phyloP scores from a whole-genome alignment of 2,888 invertebrate species.

The Orchesellides sinensis region DNA sequence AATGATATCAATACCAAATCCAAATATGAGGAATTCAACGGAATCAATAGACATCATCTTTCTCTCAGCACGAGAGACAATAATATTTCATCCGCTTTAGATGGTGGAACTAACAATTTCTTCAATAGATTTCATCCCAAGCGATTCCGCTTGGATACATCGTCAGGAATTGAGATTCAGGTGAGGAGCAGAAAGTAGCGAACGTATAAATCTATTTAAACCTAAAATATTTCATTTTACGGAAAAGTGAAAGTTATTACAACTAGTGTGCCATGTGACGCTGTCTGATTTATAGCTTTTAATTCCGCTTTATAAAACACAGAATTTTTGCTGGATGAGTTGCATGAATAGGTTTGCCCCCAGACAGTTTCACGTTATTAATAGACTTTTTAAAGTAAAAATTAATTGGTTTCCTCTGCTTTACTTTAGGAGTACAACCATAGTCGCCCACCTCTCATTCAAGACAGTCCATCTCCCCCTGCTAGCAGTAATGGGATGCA shows the following conservation, averaged over 20 bases:
- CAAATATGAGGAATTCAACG: slow-evolving; percentile 42
- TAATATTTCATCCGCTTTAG: neutral
- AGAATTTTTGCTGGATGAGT: neutral
- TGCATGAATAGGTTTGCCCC: neutral
- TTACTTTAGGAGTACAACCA: slow-evolving; percentile 60
- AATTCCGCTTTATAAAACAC: neutral
- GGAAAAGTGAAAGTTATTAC: neutral
- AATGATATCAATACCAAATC: slow-evolving; percentile 56
- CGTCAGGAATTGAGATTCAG: slow-evolving; percentile 62
- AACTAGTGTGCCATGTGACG: too few species aligned
- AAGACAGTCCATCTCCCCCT: slow-evolving; percentile 27
- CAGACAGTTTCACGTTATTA: neutral
- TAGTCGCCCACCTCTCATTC: slow-evolving; percentile 42
- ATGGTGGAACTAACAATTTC: slow-evolving; percentile 16
- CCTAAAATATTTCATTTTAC: neutral
- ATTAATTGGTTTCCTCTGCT: slow-evolving; percentile 28
- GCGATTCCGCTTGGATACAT: slow-evolving; percentile 39
- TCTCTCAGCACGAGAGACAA: neutral
- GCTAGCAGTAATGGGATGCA: slow-evolving; percentile 56
- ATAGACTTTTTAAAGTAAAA: slow-evolving; percentile 30
- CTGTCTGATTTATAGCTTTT: slow-evolving; percentile 25
- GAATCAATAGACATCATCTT: slow-evolving; percentile 16
- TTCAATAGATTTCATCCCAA: slow-evolving; percentile 44
- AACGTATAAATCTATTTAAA: neutral
- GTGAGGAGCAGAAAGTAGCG: slow-evolving; percentile 23